Evolutionary conservation across 2,797 vertebrate species (phyloP).

Genomic region (Hippoglossus hippoglossus): DNA sequence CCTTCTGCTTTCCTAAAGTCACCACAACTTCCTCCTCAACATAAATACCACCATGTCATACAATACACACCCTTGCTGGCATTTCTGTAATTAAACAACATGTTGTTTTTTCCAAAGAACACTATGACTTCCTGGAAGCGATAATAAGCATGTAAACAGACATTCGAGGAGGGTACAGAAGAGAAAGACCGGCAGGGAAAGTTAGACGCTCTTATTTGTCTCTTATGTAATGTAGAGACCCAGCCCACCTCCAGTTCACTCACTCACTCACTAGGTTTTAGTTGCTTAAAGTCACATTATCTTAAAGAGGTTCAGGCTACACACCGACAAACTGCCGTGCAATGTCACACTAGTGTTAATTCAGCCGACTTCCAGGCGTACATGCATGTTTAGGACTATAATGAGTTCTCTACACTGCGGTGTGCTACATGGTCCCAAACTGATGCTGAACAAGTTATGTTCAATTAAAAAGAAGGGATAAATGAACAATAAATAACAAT

Average conservation of each 20-base stretch:
- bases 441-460: not conserved
- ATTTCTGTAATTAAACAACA: constrained; percentile 49
- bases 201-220: constrained; percentile 52
- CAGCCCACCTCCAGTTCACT: constrained; percentile 55
- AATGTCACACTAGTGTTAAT: constrained; percentile 4
- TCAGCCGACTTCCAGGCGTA: constrained; percentile 6
- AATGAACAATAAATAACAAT: not conserved
- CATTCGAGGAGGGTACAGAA: constrained; percentile 44
- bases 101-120: constrained; percentile 43
- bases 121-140: constrained; percentile 27
- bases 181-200: constrained; percentile 26
- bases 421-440: not conserved
- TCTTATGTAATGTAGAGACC: constrained; percentile 66
- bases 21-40: constrained; percentile 70
- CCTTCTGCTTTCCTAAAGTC: constrained; percentile 72
- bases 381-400: not conserved
- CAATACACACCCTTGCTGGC: constrained; percentile 17
- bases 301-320: constrained; percentile 2
- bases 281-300: not conserved
- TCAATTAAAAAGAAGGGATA: not conserved
- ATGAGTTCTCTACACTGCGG: not conserved
- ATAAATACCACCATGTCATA: constrained; percentile 54
- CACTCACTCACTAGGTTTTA: constrained; percentile 22
- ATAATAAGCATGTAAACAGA: constrained; percentile 36
- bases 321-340: constrained; percentile 13